Percentiles rank a stretch among this genome's conserved stretches.
Evolutionary conservation across 1,140 invertebrate genomes (phyloP).

Genomic region (Drosophila bifasciata): DNA sequence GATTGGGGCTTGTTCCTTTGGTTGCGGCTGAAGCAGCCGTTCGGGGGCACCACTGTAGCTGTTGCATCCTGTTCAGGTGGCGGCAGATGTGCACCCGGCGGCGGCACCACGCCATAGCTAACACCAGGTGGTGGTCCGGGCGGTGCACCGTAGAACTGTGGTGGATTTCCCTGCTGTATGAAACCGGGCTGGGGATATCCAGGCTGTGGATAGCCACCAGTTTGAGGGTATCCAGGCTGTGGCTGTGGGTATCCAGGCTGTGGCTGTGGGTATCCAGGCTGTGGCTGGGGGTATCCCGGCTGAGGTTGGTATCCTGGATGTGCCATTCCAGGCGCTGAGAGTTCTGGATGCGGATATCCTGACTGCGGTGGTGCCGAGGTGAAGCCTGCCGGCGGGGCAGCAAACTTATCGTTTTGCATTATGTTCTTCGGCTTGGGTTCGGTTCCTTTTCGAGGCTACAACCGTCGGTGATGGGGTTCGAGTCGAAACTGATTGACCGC

Average conservation of each 20-base stretch:
- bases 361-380: constrained; percentile 7
- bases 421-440: no score
- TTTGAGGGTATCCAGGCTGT: neutral
- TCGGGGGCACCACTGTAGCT: constrained; percentile 16
- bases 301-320: no score
- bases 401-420: constrained; percentile 39
- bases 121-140: constrained; percentile 20
- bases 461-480: constrained; percentile 5
- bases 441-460: neutral
- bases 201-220: neutral
- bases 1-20: constrained; percentile 56
- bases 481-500: constrained; percentile 26
- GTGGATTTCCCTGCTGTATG: constrained; percentile 24
- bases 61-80: constrained; percentile 1
- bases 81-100: neutral
- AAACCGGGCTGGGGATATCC: constrained; percentile 19
- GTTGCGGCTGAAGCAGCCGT: constrained; percentile 30
- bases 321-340: neutral
- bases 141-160: constrained; percentile 24
- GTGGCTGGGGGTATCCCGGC: constrained; percentile 17
- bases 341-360: constrained; percentile 17
- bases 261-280: constrained; percentile 6
- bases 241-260: constrained; percentile 9
- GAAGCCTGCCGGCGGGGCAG: constrained; percentile 10
- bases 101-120: constrained; percentile 24